phyloP scores from a whole-genome alignment of 1,140 invertebrate species.

The Pemphigus obesinymphae region DNA sequence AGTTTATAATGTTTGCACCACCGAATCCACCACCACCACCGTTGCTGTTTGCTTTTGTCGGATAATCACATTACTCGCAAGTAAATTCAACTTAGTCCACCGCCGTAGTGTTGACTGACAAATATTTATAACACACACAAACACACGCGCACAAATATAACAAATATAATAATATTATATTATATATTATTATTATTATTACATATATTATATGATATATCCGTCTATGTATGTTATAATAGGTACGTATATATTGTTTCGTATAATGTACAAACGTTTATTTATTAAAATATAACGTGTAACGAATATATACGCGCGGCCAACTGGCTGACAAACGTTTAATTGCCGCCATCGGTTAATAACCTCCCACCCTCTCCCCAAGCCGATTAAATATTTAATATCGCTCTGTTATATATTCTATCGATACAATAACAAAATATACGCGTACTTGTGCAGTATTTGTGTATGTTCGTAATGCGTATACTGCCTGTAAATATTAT shows the following conservation, averaged over 20 bases:
- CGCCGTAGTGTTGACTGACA: slow-evolving; percentile 28
- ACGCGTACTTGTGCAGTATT: neutral
- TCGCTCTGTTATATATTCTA: neutral
- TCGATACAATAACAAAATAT: neutral
- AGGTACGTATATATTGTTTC: no score
- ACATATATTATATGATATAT: no score
- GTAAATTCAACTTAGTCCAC: slow-evolving; percentile 36
- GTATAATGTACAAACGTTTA: neutral
- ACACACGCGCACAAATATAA: slow-evolving; percentile 23
- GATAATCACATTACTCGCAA: slow-evolving; percentile 38
- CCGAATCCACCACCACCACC: neutral
- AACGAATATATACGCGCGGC: neutral
- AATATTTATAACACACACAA: slow-evolving; percentile 38
- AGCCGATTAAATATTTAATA: slow-evolving; percentile 25
- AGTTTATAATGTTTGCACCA: slow-evolving; percentile 31
- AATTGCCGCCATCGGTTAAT: slow-evolving; percentile 6
- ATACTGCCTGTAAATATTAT: slow-evolving; percentile 25
- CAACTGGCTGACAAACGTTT: neutral
- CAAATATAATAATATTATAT: no score
- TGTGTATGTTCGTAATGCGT: neutral
- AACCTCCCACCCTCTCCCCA: neutral
- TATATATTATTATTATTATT: no score
- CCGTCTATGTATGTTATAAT: no score
- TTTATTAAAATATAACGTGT: slow-evolving; percentile 28
- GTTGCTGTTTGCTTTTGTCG: slow-evolving; percentile 33